These are phyloP conservation scores for Rhinatrema bivittatum DNA, from an alignment of 2,797 vertebrate species.

Conservation along the genomic window DNA sequence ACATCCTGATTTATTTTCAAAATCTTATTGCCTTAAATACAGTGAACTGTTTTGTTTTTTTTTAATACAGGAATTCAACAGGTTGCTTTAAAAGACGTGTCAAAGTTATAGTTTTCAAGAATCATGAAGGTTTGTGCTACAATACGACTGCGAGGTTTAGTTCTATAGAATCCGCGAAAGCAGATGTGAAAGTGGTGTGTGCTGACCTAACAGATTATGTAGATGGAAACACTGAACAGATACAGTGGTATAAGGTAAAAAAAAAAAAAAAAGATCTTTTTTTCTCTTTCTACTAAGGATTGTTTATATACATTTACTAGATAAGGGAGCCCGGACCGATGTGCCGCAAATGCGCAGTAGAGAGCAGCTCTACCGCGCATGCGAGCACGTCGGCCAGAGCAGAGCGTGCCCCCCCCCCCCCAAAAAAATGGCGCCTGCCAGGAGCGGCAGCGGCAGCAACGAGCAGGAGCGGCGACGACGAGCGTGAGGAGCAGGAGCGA, in stretches of 20 bases:
- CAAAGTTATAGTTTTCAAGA: slow-evolving; percentile 49
- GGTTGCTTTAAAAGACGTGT: slow-evolving; percentile 45
- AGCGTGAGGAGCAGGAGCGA: too few species aligned
- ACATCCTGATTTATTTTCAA: slow-evolving; percentile 5
- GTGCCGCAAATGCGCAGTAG: too few species aligned
- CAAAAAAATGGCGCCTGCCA: too few species aligned
- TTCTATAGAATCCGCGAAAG: slow-evolving; percentile 35
- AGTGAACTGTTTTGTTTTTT: slow-evolving; percentile 19
- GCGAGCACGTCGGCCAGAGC: too few species aligned
- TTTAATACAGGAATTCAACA: slow-evolving; percentile 60
- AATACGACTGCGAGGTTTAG: slow-evolving; percentile 9
- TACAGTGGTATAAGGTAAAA: slow-evolving; percentile 76
- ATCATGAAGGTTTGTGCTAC: slow-evolving; percentile 44
- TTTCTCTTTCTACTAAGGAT: too few species aligned
- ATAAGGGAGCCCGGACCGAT: too few species aligned
- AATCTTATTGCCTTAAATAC: neutral
- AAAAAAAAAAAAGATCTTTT: neutral
- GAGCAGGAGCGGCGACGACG: too few species aligned
- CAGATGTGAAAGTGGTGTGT: slow-evolving; percentile 54
- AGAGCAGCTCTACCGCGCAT: too few species aligned
- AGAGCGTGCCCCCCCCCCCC: too few species aligned
- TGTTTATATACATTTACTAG: too few species aligned
- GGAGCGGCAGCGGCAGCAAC: too few species aligned
- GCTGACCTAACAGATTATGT: slow-evolving; percentile 55
- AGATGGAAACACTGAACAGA: slow-evolving; percentile 33